These are phyloP conservation scores for Drosophila ficusphila DNA, from an alignment of 1,140 invertebrate species.

Conservation along the genomic window DNA sequence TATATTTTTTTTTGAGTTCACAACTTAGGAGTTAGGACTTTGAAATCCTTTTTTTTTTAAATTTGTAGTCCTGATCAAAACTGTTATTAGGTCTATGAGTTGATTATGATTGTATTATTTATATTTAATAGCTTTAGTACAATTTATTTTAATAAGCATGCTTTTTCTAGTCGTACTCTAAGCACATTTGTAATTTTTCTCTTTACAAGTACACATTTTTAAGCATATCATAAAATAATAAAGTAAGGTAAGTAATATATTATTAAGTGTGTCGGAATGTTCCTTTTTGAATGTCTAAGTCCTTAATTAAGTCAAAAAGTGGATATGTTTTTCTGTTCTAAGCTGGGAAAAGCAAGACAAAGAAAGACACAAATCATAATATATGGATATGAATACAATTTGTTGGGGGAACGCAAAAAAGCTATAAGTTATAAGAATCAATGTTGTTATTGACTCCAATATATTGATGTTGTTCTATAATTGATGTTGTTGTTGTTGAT, in stretches of 20 bases:
- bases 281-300: slow-evolving; percentile 5
- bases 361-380: not conserved
- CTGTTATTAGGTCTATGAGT: not conserved
- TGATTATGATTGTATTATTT: not conserved
- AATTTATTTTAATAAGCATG: too few relatives aligned
- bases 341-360: not conserved
- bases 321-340: not conserved
- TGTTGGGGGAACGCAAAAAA: not conserved
- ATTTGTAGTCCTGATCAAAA: not conserved
- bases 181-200: not conserved
- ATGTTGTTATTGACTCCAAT: slow-evolving; percentile 71
- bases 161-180: too few relatives aligned
- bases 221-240: not conserved
- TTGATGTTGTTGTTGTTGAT: slow-evolving; percentile 81
- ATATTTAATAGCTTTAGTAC: too few relatives aligned
- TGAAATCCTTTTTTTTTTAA: not conserved
- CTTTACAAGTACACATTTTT: not conserved
- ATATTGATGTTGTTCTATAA: slow-evolving; percentile 75
- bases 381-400: not conserved
- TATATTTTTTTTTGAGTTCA: not conserved
- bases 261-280: slow-evolving; percentile 12
- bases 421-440: slow-evolving; percentile 46
- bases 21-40: not conserved
- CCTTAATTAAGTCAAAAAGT: not conserved
- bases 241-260: slow-evolving; percentile 9